Evolutionary conservation across 2,797 vertebrate genomes (phyloP).

Genomic region (Thalassophryne amazonica): DNA sequence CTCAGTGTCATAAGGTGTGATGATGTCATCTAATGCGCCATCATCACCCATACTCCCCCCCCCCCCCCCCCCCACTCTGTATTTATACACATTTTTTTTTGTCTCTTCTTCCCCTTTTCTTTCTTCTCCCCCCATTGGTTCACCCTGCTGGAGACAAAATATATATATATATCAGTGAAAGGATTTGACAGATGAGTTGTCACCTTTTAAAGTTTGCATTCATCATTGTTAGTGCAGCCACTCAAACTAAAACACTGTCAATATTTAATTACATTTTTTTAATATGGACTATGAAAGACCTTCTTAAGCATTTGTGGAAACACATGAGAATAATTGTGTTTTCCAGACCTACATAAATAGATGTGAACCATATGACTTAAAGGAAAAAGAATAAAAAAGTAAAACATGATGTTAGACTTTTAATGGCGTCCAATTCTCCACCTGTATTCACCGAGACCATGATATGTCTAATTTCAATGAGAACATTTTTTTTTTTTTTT

Average conservation of each 20-base stretch:
- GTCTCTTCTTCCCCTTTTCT: background rate
- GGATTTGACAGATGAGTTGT: background rate
- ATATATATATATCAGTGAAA: background rate
- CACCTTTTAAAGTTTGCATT: background rate
- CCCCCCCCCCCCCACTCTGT: slow-evolving; percentile 97
- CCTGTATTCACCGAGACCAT: no score
- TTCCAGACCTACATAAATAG: no score
- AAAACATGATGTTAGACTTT: no score
- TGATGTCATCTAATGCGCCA: slow-evolving; percentile 85
- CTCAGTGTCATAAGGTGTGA: slow-evolving; percentile 85
- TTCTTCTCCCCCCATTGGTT: background rate
- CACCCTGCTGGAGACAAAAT: slow-evolving; percentile 9
- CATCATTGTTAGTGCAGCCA: background rate
- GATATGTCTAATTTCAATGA: no score
- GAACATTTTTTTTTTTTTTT: no score
- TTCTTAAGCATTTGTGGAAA: no score
- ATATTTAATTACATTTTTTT: background rate
- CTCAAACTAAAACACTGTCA: background rate
- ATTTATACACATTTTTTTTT: slow-evolving; percentile 90
- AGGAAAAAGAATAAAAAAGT: no score
- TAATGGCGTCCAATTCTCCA: no score
- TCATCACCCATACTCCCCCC: slow-evolving; percentile 93
- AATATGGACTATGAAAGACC: no score
- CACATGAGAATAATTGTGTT: no score
- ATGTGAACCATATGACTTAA: no score